Base-by-base conservation (phyloP, 2,113 vertebrate genomes). In the Callipepla squamata region DNA sequence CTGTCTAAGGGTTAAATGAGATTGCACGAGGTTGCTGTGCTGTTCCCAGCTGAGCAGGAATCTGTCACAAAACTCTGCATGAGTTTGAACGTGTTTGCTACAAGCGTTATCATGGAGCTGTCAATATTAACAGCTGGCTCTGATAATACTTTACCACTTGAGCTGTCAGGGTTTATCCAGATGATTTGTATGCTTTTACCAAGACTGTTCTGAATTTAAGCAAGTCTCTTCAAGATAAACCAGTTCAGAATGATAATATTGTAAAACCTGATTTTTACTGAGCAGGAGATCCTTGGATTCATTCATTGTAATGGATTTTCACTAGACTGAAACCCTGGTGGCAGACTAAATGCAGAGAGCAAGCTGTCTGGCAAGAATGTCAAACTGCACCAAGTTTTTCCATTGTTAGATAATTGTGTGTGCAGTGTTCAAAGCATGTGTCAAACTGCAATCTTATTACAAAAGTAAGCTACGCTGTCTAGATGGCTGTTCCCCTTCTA, bases 21-120 rank as follows among this genome's bases (percentile, higher is more conserved):
- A 63, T 69, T 84, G 62, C 89, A 89, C 38, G 89, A 90, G 69
- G 63, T 74, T 86, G 61, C 40, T 61, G 6, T 45, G 36, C 48
- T 58, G 50, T 61, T 94, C 87, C 86, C 79, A 30, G 53, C 67
- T 11, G 38, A 70, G 50, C 73, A 87, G 62, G 67, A 87, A 77
- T 92, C 53, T 66, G 20, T 86, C 7, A 1, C n/a, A 87, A 85
- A 95, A 84, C 55, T 3, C n/a, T 69, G 83, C 21, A 50, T 11
- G 42, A 85, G 58, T 50, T 82, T 67, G 80, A 67, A 94, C 78
- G 26, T 80, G 88, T 90, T 72, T 89, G 66, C 83, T 92, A 50
- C 23, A 65, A 78, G 57, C 1, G 6, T 90, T 92, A 81, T 93
- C 89, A 65, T 48, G 38, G 62, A 89, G 70, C 80, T 93, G 86